Conservation (phyloP, 2,797 vertebrate species). For the Acrossocheilus fasciatus region DNA sequence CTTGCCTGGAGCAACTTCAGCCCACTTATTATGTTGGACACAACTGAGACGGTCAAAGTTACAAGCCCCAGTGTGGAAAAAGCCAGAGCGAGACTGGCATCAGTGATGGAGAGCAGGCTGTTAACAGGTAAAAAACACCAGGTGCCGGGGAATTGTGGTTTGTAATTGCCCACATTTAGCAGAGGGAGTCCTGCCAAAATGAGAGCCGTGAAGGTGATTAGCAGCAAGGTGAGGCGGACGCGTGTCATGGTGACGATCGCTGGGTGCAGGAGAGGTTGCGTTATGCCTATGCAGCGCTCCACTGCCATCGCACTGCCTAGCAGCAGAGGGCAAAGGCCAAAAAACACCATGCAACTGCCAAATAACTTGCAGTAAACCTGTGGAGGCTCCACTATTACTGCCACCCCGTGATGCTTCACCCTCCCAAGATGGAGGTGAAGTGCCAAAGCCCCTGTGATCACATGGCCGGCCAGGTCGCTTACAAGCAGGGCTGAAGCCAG, state of each 20-base stretch:
- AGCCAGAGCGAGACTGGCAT: constrained; percentile 66
- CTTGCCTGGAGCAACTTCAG: constrained; percentile 70
- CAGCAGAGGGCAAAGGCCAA: constrained; percentile 75
- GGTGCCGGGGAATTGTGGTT: constrained; percentile 70
- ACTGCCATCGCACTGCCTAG: constrained; percentile 78
- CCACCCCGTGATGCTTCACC: constrained; percentile 24
- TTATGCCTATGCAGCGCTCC: constrained; percentile 78
- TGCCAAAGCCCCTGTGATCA: constrained; percentile 75
- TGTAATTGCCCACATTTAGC: constrained; percentile 69
- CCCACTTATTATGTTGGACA: constrained; percentile 76
- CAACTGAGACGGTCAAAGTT: constrained; percentile 71
- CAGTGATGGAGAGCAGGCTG: constrained; percentile 50
- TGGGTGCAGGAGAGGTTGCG: constrained; percentile 73
- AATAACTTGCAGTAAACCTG: constrained; percentile 71
- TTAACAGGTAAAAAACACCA: constrained; percentile 79
- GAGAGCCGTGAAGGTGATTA: constrained; percentile 66
- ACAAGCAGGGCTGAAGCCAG: constrained; percentile 73
- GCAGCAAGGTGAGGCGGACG: constrained; percentile 59
- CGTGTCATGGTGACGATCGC: constrained; percentile 67
- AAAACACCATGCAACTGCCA: constrained; percentile 79
- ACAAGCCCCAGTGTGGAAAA: constrained; percentile 76
- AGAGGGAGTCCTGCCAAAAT: constrained; percentile 72
- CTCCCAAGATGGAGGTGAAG: constrained; percentile 69
- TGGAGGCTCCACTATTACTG: not conserved
- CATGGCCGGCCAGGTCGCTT: constrained; percentile 75